Conservation (phyloP, 2,888 invertebrate genomes). For the Eurois occulta region DNA sequence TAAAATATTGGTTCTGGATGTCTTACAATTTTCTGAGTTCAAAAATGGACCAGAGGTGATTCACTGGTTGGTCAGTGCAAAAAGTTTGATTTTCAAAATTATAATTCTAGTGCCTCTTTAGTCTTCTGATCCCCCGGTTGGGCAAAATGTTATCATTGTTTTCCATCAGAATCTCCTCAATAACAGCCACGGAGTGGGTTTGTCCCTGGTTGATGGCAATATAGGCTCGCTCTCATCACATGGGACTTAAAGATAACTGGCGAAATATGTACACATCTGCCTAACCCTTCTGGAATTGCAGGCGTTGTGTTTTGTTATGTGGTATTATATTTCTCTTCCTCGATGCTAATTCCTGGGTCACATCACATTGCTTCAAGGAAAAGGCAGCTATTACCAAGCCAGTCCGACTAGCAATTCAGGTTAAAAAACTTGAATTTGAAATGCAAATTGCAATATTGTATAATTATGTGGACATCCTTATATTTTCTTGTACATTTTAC, state of each 20-base stretch:
- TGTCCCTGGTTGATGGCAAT: neutral
- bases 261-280: neutral
- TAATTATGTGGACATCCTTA: slow-evolving; percentile 11
- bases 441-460: slow-evolving; percentile 33
- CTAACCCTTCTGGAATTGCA: neutral
- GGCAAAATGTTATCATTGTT: neutral
- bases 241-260: neutral
- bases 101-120: too few relatives aligned
- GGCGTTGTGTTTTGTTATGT: neutral
- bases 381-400: slow-evolving; percentile 1
- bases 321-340: neutral
- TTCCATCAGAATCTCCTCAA: neutral
- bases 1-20: neutral
- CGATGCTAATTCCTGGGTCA: neutral
- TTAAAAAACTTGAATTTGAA: neutral
- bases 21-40: neutral
- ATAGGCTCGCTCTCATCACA: neutral
- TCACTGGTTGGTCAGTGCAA: too few relatives aligned
- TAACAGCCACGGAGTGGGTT: neutral
- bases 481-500: slow-evolving; percentile 39
- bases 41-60: neutral
- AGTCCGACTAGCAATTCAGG: slow-evolving; percentile 6
- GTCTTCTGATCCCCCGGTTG: too few relatives aligned
- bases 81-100: too few relatives aligned
- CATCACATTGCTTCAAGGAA: slow-evolving; percentile 31